A percentile compares a stretch with the other conserved stretches of the same genome.
These are phyloP conservation scores for Poecilia velifera DNA, from an alignment of 2,797 vertebrate species.

Conservation along the genomic window DNA sequence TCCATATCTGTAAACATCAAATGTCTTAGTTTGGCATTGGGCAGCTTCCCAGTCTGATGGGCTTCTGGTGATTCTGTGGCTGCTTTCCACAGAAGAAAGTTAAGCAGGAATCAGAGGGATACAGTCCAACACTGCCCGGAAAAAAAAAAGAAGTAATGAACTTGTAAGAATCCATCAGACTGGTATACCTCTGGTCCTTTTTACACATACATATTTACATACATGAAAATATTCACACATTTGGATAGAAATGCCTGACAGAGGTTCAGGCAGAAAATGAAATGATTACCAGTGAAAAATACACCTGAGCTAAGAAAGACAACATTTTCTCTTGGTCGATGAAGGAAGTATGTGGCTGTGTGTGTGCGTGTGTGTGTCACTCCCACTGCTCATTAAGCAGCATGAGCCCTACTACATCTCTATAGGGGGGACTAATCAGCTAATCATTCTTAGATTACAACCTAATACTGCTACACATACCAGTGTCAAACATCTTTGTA, in stretches of 20 bases:
- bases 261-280: constrained; percentile 11
- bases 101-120: constrained; percentile 43
- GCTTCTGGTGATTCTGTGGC: constrained; percentile 36
- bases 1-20: constrained; percentile 28
- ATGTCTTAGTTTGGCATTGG: constrained; percentile 38
- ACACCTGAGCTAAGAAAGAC: constrained; percentile 23
- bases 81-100: constrained; percentile 47
- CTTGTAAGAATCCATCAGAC: constrained; percentile 60
- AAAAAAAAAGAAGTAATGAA: constrained; percentile 30
- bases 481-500: constrained; percentile 13
- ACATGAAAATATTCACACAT: constrained; percentile 15
- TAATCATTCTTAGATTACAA: constrained; percentile 60
- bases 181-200: constrained; percentile 15
- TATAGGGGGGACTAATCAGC: constrained; percentile 51
- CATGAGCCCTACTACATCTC: constrained; percentile 34
- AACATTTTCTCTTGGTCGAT: not conserved
- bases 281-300: constrained; percentile 24
- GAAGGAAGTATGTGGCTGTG: not conserved
- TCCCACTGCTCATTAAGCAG: constrained; percentile 29
- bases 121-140: constrained; percentile 40
- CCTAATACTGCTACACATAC: constrained; percentile 23
- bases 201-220: constrained; percentile 17
- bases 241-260: constrained; percentile 3
- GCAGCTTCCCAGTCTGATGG: constrained; percentile 30
- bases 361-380: constrained; percentile 4